Percentiles rank a stretch among this genome's conserved stretches.
These are phyloP conservation scores for Coreius guichenoti DNA, from an alignment of 2,797 vertebrate species.

Conservation along the genomic window DNA sequence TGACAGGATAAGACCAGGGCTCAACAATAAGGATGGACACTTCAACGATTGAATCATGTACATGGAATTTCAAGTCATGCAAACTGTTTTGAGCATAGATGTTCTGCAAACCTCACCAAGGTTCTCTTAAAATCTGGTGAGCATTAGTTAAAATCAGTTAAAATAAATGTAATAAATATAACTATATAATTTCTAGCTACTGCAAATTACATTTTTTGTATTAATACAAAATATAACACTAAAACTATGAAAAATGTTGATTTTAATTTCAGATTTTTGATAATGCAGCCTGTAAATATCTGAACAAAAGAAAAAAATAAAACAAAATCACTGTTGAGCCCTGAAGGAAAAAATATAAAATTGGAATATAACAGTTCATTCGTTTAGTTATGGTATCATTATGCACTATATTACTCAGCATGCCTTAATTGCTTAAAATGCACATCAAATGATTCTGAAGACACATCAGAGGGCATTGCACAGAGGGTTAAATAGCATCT, in stretches of 20 bases:
- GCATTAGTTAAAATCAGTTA: background rate
- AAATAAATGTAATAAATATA: background rate
- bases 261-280: background rate
- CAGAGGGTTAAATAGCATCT: slow-evolving; percentile 14
- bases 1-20: background rate
- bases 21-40: slow-evolving; percentile 1
- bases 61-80: background rate
- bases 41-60: background rate
- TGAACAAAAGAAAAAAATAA: background rate
- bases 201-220: no score
- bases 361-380: background rate
- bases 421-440: background rate
- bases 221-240: background rate
- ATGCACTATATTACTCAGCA: background rate
- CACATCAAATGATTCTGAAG: slow-evolving; percentile 1
- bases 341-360: background rate
- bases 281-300: background rate
- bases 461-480: background rate
- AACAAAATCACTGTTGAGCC: slow-evolving; percentile 6
- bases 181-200: background rate
- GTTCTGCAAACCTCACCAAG: background rate
- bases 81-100: background rate
- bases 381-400: background rate
- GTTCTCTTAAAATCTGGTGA: background rate
- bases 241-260: no score